Percentiles rank a stretch among this genome's conserved stretches.
These are phyloP conservation scores for Eristalinus sepulchralis DNA, from an alignment of 2,888 invertebrate species.

Conservation along the genomic window DNA sequence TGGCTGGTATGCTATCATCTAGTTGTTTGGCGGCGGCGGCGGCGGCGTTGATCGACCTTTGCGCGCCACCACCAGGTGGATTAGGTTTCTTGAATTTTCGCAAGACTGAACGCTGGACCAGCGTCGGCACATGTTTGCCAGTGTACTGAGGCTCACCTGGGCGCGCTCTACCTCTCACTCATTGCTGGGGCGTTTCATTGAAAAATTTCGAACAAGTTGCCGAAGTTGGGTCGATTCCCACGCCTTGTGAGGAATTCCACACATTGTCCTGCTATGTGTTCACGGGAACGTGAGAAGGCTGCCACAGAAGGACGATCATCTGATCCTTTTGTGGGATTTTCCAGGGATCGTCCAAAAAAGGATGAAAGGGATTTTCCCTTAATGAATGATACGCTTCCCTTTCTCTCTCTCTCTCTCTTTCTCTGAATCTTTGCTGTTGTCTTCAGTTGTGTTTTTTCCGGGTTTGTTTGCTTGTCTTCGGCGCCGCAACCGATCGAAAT, in stretches of 20 bases:
- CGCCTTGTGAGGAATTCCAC: slow-evolving; percentile 33
- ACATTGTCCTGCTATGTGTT: slow-evolving; percentile 39
- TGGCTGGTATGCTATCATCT: not conserved
- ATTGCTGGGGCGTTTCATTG: slow-evolving; percentile 27
- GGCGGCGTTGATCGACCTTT: slow-evolving; percentile 24
- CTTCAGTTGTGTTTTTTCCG: not conserved
- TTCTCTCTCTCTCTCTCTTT: not conserved
- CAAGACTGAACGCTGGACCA: slow-evolving; percentile 21
- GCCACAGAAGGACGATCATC: no score
- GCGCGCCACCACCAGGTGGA: not conserved
- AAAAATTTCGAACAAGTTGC: slow-evolving; percentile 25
- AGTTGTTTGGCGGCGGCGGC: not conserved
- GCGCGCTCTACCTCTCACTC: not conserved
- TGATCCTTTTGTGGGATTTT: slow-evolving; percentile 11
- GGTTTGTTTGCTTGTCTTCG: not conserved
- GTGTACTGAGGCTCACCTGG: not conserved
- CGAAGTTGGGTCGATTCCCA: slow-evolving; percentile 25
- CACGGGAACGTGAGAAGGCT: not conserved
- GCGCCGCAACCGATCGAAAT: not conserved
- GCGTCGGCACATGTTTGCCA: slow-evolving; percentile 29
- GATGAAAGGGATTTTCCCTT: slow-evolving; percentile 20
- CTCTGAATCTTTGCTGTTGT: not conserved
- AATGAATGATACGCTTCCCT: not conserved
- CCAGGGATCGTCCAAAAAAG: not conserved
- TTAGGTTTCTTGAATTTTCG: slow-evolving; percentile 11